These are phyloP conservation scores for Tolmerus cingulatus DNA, from an alignment of 2,888 invertebrate genomes.

Conservation along the genomic window DNA sequence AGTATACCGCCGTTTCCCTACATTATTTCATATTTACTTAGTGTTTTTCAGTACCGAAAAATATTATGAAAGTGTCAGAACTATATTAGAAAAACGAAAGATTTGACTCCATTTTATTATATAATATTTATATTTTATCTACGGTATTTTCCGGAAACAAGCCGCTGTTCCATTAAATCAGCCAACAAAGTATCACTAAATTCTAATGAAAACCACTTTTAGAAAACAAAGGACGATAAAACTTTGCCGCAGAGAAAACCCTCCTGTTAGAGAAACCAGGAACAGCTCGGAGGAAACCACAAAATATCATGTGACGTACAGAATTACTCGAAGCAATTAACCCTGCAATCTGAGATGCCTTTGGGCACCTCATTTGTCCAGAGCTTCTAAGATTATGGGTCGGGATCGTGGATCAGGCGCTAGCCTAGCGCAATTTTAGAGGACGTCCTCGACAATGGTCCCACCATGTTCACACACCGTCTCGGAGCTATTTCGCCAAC, in stretches of 20 bases:
- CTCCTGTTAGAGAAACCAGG: not conserved
- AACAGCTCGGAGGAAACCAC: constrained; percentile 13
- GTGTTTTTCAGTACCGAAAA: no score
- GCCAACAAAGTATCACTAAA: not conserved
- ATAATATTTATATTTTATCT: no score
- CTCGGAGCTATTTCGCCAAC: not conserved
- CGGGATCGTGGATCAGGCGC: constrained; percentile 12
- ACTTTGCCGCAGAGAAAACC: constrained; percentile 17
- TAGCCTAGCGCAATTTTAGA: not conserved
- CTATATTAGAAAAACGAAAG: not conserved
- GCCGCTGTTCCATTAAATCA: not conserved
- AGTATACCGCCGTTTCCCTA: not conserved
- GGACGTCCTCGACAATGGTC: constrained; percentile 12
- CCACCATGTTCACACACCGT: not conserved
- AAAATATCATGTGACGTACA: constrained; percentile 33
- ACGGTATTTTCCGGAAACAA: not conserved
- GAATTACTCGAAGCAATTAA: constrained; percentile 38
- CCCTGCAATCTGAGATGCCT: constrained; percentile 41
- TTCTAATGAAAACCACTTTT: constrained; percentile 40
- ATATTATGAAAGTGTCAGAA: no score
- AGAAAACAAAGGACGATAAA: constrained; percentile 36
- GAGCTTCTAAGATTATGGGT: constrained; percentile 34
- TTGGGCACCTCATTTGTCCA: constrained; percentile 28
- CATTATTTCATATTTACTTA: no score
- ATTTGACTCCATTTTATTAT: not conserved